A percentile compares a stretch with the other conserved stretches of the same genome.
Evolutionary conservation across 1,140 invertebrate species (phyloP).

Genomic region (Caligus rogercresseyi): DNA sequence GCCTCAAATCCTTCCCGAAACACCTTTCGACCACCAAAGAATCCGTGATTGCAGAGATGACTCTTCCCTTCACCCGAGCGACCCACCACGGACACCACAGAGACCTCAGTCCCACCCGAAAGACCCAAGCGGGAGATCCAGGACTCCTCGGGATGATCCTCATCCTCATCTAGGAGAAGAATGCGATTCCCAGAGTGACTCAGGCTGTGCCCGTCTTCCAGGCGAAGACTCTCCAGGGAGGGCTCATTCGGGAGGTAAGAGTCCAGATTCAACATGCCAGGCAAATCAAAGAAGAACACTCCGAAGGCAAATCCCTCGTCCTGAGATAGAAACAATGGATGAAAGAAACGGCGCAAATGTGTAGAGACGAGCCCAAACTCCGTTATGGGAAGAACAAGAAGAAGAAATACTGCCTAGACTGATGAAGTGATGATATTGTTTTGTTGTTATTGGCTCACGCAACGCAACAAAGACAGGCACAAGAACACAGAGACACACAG

Average conservation of each 20-base stretch:
- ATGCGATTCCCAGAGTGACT: background rate
- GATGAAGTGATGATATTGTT: too few species aligned
- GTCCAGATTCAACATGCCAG: background rate
- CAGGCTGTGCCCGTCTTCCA: background rate
- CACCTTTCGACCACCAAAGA: slow-evolving; percentile 53
- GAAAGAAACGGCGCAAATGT: too few species aligned
- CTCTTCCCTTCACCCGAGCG: slow-evolving; percentile 74
- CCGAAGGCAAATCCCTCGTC: too few species aligned
- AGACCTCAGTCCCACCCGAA: slow-evolving; percentile 38
- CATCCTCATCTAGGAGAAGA: background rate
- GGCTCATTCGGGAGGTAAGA: background rate
- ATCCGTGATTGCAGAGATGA: slow-evolving; percentile 56
- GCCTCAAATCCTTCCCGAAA: slow-evolving; percentile 47
- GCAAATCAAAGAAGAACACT: too few species aligned
- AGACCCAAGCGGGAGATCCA: slow-evolving; percentile 18
- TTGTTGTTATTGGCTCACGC: too few species aligned
- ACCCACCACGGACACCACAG: slow-evolving; percentile 70
- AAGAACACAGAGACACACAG: too few species aligned
- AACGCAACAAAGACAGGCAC: too few species aligned
- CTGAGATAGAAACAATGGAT: too few species aligned
- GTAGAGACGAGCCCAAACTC: too few species aligned
- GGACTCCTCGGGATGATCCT: background rate
- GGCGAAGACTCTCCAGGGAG: background rate
- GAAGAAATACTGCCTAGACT: too few species aligned
- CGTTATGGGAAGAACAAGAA: too few species aligned